These are phyloP conservation scores for Gallinago solitaria DNA, from an alignment of 2,797 vertebrate genomes.

Conservation along the genomic window DNA sequence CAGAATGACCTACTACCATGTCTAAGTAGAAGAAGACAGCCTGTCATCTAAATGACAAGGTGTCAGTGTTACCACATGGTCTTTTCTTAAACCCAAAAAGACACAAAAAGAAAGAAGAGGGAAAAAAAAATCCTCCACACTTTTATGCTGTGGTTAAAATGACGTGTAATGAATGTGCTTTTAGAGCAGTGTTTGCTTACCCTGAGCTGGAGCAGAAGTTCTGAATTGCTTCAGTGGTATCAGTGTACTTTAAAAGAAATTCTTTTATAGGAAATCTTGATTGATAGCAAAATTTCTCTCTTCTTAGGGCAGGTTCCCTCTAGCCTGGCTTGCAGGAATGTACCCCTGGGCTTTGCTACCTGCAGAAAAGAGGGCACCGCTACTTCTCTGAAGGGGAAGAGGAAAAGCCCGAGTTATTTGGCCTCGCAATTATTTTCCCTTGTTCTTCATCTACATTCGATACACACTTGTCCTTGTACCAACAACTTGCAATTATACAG, in stretches of 20 bases:
- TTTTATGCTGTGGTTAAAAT: neutral
- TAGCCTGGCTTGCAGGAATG: neutral
- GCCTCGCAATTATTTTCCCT: neutral
- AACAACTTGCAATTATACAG: neutral
- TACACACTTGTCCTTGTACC: neutral
- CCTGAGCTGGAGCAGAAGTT: neutral
- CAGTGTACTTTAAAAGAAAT: neutral
- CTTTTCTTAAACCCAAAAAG: neutral
- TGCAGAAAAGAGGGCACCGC: neutral
- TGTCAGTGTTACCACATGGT: neutral
- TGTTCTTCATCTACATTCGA: neutral
- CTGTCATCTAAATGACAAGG: neutral
- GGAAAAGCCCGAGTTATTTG: neutral
- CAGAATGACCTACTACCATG: neutral
- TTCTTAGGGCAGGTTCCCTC: neutral
- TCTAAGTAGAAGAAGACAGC: neutral
- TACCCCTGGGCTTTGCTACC: neutral
- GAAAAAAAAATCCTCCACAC: neutral
- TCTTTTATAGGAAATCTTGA: neutral
- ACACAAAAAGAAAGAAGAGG: neutral
- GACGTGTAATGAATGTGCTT: neutral
- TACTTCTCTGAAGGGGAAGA: neutral
- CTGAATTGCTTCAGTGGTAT: neutral
- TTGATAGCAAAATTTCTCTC: neutral
- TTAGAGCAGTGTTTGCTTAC: neutral